Evolutionary conservation across 2,797 vertebrate species (phyloP).

Genomic region (Phataginus tetradactyla): DNA sequence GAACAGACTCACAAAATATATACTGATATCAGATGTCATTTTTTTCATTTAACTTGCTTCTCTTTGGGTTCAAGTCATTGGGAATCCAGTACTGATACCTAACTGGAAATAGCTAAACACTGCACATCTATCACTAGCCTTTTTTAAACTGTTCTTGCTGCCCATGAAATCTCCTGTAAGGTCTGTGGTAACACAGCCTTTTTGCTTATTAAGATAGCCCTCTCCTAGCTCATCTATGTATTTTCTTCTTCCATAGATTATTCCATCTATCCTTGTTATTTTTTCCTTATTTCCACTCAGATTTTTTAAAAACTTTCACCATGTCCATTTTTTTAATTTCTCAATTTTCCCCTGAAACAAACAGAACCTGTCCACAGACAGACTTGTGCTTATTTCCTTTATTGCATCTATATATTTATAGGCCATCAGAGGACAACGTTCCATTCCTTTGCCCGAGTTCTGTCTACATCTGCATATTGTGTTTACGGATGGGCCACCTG

Average conservation of each 20-base stretch:
- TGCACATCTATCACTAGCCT: background rate
- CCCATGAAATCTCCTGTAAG: background rate
- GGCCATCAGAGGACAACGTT: background rate
- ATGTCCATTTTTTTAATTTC: background rate
- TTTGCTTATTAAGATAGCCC: background rate
- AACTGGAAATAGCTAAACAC: conserved; percentile 4
- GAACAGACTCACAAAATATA: background rate
- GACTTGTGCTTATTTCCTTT: background rate
- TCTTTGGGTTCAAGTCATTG: conserved; percentile 28
- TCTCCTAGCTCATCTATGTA: background rate
- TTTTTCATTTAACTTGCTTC: conserved; percentile 4
- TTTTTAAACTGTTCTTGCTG: background rate
- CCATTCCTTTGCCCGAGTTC: background rate
- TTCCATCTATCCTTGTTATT: background rate
- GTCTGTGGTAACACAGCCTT: background rate
- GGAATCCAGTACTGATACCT: background rate
- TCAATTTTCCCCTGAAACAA: background rate
- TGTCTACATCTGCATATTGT: background rate
- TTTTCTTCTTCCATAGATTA: background rate
- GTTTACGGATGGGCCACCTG: background rate
- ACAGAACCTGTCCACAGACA: background rate
- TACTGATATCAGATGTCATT: background rate
- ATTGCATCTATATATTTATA: background rate
- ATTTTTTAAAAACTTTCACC: background rate
- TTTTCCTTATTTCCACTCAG: background rate